Base-by-base conservation (phyloP, 2,113 vertebrate species). In the Odocoileus virginianus region DNA sequence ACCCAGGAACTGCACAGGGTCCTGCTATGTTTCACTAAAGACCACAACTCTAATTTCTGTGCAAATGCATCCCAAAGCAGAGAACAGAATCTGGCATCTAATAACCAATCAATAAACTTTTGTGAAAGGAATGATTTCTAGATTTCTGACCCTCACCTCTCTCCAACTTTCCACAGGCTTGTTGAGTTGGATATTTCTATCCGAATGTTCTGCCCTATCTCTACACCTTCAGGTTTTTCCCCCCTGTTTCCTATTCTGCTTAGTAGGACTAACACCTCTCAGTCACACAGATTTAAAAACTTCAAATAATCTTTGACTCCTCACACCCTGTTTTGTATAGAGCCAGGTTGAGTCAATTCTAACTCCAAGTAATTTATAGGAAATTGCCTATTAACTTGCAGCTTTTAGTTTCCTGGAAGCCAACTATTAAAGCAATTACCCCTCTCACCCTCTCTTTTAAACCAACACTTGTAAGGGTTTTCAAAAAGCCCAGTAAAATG, bases 291-390 rank as follows among this genome's bases (percentile, higher is more conserved):
- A 87, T 83, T 87, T 89, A 55, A 94, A 91, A 94, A 64, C 21
- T 28, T 88, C 15, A 36, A 87, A 89, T 95, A 9, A 67, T 82
- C 54, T 74, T 87, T 92, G 57, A 54, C 19, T 90, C 58, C 30
- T 71, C 11, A 6, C 2, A 52, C 36, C 6, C 25, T 25, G 17
- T 90, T 96, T 58, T 28, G 54, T 76, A 54, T 2, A 15, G 47
- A 86, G 58, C 25, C 19, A 95, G 47, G 0, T 54, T 58, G 14
- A 33, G 52, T 82, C 58, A 94, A 89, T 82, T 90, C n/a, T 91
- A 86, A 91, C 64, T 47, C 50, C 12, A 96, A 23, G 45, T 96
- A 87, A 95, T 96, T 91, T 97, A 14, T 45, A 92, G 76, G n/a
- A 90, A 94, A 95, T 91, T 91, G 40, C 57, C 27, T 93, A 76